Evolutionary conservation across 2,888 invertebrate genomes (phyloP).

Genomic region (Synanthedon formicaeformis): DNA sequence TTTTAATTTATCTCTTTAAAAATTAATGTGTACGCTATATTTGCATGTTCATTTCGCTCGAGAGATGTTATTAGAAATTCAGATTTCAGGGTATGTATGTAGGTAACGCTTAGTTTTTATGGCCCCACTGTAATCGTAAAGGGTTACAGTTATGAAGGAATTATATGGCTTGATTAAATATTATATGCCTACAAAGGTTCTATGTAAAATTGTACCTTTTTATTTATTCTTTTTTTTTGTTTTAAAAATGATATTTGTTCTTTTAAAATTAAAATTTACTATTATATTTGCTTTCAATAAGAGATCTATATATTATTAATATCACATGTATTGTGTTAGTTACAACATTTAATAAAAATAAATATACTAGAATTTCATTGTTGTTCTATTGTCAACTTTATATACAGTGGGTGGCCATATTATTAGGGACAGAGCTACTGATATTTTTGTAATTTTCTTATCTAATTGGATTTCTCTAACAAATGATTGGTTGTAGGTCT

Average conservation of each 20-base stretch:
- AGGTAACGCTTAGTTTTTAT: constrained; percentile 50
- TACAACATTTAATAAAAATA: too few relatives aligned
- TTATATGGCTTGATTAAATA: constrained; percentile 23
- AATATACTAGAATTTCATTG: too few relatives aligned
- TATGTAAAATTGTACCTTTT: not conserved
- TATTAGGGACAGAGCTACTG: too few relatives aligned
- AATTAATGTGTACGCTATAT: constrained; percentile 47
- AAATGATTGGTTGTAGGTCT: too few relatives aligned
- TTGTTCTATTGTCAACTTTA: too few relatives aligned
- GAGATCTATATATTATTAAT: not conserved
- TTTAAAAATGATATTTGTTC: not conserved
- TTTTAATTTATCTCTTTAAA: constrained; percentile 19
- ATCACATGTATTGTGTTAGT: not conserved
- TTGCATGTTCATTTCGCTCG: constrained; percentile 51
- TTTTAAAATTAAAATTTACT: not conserved
- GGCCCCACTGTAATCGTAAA: constrained; percentile 20
- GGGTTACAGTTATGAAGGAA: constrained; percentile 21
- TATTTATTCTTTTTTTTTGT: not conserved
- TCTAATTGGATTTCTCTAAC: too few relatives aligned
- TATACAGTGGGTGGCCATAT: too few relatives aligned
- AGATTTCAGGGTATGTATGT: constrained; percentile 44
- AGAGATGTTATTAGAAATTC: constrained; percentile 60
- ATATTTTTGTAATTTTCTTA: too few relatives aligned
- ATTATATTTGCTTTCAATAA: not conserved
- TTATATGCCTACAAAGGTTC: not conserved